Evolutionary conservation across 1,140 invertebrate species (phyloP).

Genomic region (Amphibalanus amphitrite): DNA sequence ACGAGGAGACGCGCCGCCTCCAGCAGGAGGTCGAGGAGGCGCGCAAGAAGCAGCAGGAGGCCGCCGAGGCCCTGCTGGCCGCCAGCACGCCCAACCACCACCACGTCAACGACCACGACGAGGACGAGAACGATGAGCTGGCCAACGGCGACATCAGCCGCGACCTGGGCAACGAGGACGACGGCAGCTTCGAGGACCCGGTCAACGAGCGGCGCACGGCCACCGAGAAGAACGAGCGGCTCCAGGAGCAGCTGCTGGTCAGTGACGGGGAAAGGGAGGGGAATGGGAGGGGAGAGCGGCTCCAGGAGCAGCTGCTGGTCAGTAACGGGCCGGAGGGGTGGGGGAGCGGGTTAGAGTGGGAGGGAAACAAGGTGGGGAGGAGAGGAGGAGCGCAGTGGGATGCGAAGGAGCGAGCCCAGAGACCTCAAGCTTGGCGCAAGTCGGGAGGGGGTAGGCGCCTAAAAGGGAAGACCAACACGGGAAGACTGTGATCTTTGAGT

Average conservation of each 20-base stretch:
- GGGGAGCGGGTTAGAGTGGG: not conserved
- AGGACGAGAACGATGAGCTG: conserved; percentile 47
- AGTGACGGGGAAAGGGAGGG: conserved; percentile 5
- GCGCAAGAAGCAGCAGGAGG: conserved; percentile 55
- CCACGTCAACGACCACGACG: conserved; percentile 38
- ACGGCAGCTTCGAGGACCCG: conserved; percentile 57
- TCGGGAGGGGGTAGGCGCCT: no score
- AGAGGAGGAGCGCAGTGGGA: no score
- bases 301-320: not conserved
- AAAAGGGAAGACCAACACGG: no score
- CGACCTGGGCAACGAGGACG: conserved; percentile 64
- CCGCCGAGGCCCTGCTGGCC: conserved; percentile 51
- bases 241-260: conserved; percentile 88
- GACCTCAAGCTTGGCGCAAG: no score
- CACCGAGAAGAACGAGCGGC: conserved; percentile 77
- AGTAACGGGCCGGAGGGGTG: not conserved
- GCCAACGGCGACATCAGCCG: conserved; percentile 59
- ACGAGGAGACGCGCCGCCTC: conserved; percentile 71
- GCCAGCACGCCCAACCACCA: conserved; percentile 60
- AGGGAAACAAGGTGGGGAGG: no score
- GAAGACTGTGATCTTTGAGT: no score
- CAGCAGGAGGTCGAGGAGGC: conserved; percentile 69
- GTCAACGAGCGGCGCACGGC: conserved; percentile 80
- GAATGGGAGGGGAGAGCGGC: not conserved
- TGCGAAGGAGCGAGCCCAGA: no score